A percentile compares a stretch with the other conserved stretches of the same genome.
These are phyloP conservation scores for Calypte anna DNA, from an alignment of 2,113 vertebrate species.

Conservation along the genomic window DNA sequence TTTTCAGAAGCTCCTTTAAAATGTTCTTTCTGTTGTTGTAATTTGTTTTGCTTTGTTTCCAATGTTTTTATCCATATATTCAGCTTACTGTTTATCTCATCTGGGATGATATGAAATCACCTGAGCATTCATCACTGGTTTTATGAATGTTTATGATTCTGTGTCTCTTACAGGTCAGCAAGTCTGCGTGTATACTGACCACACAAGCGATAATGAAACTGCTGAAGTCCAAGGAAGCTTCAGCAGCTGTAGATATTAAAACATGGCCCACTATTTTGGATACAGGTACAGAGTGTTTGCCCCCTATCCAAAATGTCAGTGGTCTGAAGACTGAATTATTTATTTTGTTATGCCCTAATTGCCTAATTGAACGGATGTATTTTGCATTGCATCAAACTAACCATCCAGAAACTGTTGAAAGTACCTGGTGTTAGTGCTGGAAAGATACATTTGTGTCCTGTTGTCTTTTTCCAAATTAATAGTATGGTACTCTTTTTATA, in stretches of 20 bases:
- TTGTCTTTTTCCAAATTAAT: not conserved
- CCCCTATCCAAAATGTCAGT: not conserved
- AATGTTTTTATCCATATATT: not conserved
- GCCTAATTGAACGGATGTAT: not conserved
- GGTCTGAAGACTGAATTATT: not conserved
- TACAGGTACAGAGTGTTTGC: constrained; percentile 79
- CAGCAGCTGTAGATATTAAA: constrained; percentile 89
- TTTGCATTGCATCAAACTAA: not conserved
- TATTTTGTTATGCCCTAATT: not conserved
- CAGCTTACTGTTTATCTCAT: not conserved
- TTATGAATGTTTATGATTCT: not conserved
- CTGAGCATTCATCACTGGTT: not conserved
- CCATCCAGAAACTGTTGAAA: not conserved
- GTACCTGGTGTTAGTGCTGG: not conserved
- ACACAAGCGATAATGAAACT: constrained; percentile 94
- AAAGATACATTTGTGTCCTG: not conserved
- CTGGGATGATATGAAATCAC: not conserved
- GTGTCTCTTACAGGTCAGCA: constrained; percentile 86
- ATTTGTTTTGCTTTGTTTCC: not conserved
- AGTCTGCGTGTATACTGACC: constrained; percentile 92
- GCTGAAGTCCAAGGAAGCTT: constrained; percentile 94
- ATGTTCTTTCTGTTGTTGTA: not conserved
- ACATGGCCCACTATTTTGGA: constrained; percentile 94
- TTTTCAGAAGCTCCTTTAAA: not conserved
- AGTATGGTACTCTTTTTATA: not conserved